Evolutionary conservation across 2,888 invertebrate genomes (phyloP), one percentile per base, ranked within the genome.

Genomic region (Anarsia innoxiella): DNA sequence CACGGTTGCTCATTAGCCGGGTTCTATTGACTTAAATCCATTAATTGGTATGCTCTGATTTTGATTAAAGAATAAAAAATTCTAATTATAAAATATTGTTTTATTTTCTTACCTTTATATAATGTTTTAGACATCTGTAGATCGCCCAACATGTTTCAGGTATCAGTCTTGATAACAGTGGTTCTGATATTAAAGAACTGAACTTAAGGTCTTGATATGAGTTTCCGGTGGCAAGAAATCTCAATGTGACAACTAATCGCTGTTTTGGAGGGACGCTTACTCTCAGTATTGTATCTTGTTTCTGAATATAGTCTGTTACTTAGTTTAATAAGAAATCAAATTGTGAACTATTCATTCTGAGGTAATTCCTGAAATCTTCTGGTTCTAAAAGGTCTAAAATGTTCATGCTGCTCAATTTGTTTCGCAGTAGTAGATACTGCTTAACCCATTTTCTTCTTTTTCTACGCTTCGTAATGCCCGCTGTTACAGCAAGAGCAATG

Each of bases 141-240:
- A 31, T 31, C 12, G 31, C 31, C 31, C 12, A 23, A 12, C 31
- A 31, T 6, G 31, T 31, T 31, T 31, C 31, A 10, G 31, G 31
- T 12, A 31, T 31, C 19, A 31, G 14, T 31, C 3, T 3, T 2
- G 31, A 31, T 12, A 31, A 12, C 5, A 31, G 12, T 3, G 31
- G 23, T 31, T 31, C 15, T n/a, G 31, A 31, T 31, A 31, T 31
- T n/a, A 31, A 13, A 23, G 31, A 31, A n/a, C 31, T 31, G n/a
- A 12, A 31, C 9, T 10, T 31, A 5, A 31, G 9, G 8, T 31
- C 31, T 23, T 31, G 31, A 10, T 31, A 31, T 9, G 31, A 31
- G n/a, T 31, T 31, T 1, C 31, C 31, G 8, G 31, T 31, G 11
- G 31, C 31, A 3, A 31, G 23, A 12, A 31, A 31, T 31, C 31